Evolutionary conservation across 2,797 vertebrate species (phyloP).

Genomic region (Hafferia zeledoni): DNA sequence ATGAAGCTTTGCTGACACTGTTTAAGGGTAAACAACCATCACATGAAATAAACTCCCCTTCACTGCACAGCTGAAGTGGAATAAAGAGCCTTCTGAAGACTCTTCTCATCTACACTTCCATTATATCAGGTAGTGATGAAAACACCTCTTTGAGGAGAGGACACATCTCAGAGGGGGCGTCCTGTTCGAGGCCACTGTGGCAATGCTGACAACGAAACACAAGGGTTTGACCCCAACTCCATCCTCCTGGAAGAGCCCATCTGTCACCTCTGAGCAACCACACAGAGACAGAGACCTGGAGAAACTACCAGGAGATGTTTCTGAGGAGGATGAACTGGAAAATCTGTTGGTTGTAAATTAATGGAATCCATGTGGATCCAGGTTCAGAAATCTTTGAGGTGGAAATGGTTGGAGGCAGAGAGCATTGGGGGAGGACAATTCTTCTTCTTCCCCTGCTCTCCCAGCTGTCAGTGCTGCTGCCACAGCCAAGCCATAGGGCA

Average conservation of each 20-base stretch:
- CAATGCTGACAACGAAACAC: rapidly evolving
- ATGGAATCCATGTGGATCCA: not conserved
- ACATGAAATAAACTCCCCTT: not conserved
- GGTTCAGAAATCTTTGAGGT: rapidly evolving
- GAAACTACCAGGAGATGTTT: not conserved
- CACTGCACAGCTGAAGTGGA: not conserved
- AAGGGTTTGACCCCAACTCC: not conserved
- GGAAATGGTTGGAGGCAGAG: not conserved
- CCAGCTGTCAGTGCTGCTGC: not conserved
- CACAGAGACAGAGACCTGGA: not conserved
- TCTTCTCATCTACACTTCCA: not conserved
- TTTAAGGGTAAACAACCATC: not conserved
- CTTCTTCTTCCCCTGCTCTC: not conserved
- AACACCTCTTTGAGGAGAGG: rapidly evolving
- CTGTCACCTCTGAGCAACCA: rapidly evolving
- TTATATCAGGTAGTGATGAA: rapidly evolving
- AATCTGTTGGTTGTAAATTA: no score
- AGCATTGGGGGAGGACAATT: not conserved
- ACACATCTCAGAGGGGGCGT: rapidly evolving
- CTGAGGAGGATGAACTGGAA: not conserved
- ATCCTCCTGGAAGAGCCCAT: not conserved
- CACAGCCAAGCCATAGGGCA: not conserved
- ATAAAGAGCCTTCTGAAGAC: not conserved
- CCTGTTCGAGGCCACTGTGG: not conserved
- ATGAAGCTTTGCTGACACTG: not conserved